Conservation (phyloP, 1,140 invertebrate species). For the Mya arenaria region DNA sequence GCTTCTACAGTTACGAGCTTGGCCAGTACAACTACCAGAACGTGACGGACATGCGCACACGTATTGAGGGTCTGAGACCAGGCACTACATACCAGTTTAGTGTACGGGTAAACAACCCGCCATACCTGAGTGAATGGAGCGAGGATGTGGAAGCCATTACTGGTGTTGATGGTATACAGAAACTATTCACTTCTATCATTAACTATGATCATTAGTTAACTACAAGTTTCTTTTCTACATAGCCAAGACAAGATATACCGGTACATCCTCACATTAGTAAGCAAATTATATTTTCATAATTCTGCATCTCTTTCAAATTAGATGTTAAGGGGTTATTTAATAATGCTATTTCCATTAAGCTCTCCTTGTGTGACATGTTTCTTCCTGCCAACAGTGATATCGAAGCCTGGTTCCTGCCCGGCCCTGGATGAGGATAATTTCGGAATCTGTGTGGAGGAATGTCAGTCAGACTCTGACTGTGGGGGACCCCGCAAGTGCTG, state of each 20-base stretch:
- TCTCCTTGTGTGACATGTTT: too few species aligned
- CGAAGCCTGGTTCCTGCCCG: slow-evolving; percentile 29
- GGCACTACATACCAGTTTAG: slow-evolving; percentile 38
- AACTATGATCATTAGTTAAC: too few species aligned
- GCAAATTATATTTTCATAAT: too few species aligned
- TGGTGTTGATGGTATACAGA: too few species aligned
- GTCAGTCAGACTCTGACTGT: slow-evolving; percentile 36
- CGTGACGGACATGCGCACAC: slow-evolving; percentile 4
- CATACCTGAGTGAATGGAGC: slow-evolving; percentile 51
- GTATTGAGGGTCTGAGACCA: not conserved
- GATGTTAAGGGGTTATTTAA: too few species aligned
- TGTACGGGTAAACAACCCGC: slow-evolving; percentile 49
- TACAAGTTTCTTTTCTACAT: too few species aligned
- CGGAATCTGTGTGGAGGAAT: slow-evolving; percentile 44
- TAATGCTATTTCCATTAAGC: not conserved
- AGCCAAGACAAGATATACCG: too few species aligned
- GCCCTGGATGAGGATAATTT: not conserved
- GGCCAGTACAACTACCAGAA: slow-evolving; percentile 41
- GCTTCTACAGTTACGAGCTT: slow-evolving; percentile 26
- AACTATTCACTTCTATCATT: too few species aligned
- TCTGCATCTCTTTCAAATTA: too few species aligned
- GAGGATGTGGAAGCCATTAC: not conserved
- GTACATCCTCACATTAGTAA: too few species aligned
- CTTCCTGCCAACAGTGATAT: too few species aligned
- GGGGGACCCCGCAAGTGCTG: slow-evolving; percentile 45